Conservation (phyloP, 2,797 vertebrate genomes). For the Hippoglossus hippoglossus region DNA sequence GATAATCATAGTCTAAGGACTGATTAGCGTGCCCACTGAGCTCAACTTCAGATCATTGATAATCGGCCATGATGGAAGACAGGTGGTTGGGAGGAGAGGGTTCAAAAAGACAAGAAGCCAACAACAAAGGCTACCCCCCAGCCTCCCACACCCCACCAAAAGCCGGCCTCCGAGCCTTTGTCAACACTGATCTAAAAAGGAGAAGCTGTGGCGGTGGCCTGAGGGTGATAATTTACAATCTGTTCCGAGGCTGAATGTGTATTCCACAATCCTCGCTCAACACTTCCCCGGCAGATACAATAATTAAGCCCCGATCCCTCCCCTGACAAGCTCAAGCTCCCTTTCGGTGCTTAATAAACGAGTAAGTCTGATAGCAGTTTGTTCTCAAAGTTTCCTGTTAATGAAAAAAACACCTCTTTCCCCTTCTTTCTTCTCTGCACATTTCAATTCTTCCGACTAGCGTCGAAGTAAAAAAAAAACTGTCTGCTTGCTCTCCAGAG, state of each 20-base stretch:
- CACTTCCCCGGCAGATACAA: slow-evolving; percentile 12
- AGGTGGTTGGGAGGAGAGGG: slow-evolving; percentile 62
- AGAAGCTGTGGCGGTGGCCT: slow-evolving; percentile 44
- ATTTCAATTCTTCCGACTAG: slow-evolving; percentile 51
- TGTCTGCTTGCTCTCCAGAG: slow-evolving; percentile 40
- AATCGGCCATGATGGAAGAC: slow-evolving; percentile 52
- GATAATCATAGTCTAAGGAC: slow-evolving; percentile 5
- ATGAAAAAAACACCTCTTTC: slow-evolving; percentile 39
- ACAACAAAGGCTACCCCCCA: slow-evolving; percentile 61
- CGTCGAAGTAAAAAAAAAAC: slow-evolving; percentile 66
- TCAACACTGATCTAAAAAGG: slow-evolving; percentile 62
- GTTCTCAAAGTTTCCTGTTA: slow-evolving; percentile 33
- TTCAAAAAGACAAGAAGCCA: slow-evolving; percentile 66
- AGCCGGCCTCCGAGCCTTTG: slow-evolving; percentile 57
- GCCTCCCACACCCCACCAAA: slow-evolving; percentile 33
- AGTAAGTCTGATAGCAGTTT: slow-evolving; percentile 39
- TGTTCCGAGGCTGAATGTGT: slow-evolving; percentile 18
- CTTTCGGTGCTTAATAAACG: slow-evolving; percentile 29
- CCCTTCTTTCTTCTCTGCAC: slow-evolving; percentile 9
- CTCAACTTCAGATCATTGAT: slow-evolving; percentile 46
- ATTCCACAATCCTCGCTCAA: slow-evolving; percentile 24
- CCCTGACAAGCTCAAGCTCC: slow-evolving; percentile 23
- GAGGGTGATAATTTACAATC: slow-evolving; percentile 64
- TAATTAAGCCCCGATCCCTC: slow-evolving; percentile 10
- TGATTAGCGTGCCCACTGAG: background rate